phyloP scores from a whole-genome alignment of 2,797 vertebrate genomes.

The Avahi laniger region DNA sequence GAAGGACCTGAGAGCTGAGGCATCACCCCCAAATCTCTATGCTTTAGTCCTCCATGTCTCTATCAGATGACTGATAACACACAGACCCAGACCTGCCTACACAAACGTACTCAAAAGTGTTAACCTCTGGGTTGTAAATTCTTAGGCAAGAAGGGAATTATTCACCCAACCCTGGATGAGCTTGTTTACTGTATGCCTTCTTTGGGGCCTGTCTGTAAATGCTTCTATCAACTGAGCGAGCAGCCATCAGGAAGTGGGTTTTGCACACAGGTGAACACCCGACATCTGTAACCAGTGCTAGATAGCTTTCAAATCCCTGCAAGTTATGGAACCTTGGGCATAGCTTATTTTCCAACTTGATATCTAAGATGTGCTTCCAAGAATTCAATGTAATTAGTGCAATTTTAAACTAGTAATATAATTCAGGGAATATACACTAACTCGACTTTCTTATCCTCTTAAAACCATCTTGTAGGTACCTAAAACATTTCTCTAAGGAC shows the following conservation, averaged over 20 bases:
- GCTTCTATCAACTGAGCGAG: neutral
- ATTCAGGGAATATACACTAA: neutral
- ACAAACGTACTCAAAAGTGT: neutral
- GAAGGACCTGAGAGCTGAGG: neutral
- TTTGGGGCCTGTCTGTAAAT: neutral
- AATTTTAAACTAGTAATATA: too few species aligned
- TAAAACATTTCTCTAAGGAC: neutral
- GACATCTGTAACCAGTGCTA: too few species aligned
- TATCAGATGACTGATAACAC: neutral
- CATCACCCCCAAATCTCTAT: neutral
- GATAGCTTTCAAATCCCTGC: neutral
- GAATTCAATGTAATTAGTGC: too few species aligned
- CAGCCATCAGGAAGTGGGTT: neutral
- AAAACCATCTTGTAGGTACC: neutral
- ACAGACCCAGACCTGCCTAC: too few species aligned
- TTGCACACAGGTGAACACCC: neutral
- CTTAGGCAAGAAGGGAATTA: neutral
- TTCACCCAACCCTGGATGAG: neutral
- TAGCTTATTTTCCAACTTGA: fast-evolving
- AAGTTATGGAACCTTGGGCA: neutral
- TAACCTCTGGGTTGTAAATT: neutral
- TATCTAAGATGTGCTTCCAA: neutral
- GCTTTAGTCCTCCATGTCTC: neutral
- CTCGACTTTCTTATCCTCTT: neutral
- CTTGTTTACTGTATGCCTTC: neutral